These are phyloP conservation scores for Buteo buteo DNA, from an alignment of 2,113 vertebrate species.

Conservation along the genomic window DNA sequence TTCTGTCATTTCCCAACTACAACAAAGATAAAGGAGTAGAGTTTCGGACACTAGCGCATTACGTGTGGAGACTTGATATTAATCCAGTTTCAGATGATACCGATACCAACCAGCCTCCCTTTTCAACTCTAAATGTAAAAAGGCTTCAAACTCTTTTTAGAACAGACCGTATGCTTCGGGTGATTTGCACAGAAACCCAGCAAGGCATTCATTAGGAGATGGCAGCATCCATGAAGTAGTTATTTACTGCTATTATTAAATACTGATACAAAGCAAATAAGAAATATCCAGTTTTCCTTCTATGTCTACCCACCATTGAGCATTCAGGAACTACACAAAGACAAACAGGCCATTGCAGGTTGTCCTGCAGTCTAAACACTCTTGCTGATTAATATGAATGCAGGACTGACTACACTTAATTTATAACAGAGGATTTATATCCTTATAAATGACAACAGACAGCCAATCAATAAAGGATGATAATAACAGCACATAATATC, in stretches of 20 bases:
- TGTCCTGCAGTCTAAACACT: constrained; percentile 26
- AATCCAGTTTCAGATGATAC: background rate
- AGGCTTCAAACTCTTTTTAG: background rate
- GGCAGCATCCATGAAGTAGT: background rate
- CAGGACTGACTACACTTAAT: constrained; percentile 40
- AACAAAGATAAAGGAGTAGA: background rate
- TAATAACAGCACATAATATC: constrained; percentile 65
- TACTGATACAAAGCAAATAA: background rate
- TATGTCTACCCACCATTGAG: background rate
- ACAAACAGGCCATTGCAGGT: background rate
- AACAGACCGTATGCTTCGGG: background rate
- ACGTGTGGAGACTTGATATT: background rate
- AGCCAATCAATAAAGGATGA: constrained; percentile 67
- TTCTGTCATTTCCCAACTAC: background rate
- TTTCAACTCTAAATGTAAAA: background rate
- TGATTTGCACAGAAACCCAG: background rate
- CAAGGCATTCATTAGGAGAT: background rate
- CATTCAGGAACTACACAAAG: background rate
- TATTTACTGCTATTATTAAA: constrained; percentile 19
- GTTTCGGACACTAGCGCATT: accelerated
- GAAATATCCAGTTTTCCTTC: background rate
- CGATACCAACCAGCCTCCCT: background rate
- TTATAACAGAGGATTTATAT: constrained; percentile 67
- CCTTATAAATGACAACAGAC: constrained; percentile 56
- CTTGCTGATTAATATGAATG: constrained; percentile 9